phyloP scores from a whole-genome alignment of 2,113 vertebrate genomes.

The Fukomys damarensis region DNA sequence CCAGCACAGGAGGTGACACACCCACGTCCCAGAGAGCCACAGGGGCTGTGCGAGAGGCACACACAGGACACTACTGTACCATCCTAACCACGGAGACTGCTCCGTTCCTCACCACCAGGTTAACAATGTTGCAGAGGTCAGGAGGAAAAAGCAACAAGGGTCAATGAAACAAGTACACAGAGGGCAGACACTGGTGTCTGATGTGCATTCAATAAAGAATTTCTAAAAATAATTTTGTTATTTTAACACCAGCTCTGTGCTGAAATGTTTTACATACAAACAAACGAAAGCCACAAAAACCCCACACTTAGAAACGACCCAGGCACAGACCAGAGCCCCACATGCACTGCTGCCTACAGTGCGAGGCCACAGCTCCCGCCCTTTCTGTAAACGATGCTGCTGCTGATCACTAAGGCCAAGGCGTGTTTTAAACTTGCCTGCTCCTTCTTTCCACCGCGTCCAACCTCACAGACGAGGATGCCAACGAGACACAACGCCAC shows the following conservation, averaged over 20 bases:
- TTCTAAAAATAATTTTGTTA: not conserved
- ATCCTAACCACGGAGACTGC: rapidly evolving
- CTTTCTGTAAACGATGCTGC: too few relatives aligned
- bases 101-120: not conserved
- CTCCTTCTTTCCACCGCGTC: rapidly evolving
- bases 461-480: rapidly evolving
- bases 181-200: too few relatives aligned
- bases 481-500: not conserved
- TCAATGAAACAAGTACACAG: not conserved
- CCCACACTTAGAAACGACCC: not conserved
- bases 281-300: not conserved
- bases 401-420: not conserved
- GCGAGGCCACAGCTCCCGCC: not conserved
- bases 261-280: not conserved
- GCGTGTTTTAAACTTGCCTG: not conserved
- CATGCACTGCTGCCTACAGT: not conserved
- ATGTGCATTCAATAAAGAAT: not conserved
- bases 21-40: rapidly evolving
- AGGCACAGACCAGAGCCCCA: rapidly evolving
- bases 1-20: rapidly evolving
- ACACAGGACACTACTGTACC: too few relatives aligned
- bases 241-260: not conserved
- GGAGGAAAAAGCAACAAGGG: rapidly evolving
- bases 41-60: rapidly evolving
- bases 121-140: rapidly evolving